Percentiles rank a stretch among this genome's conserved stretches.
phyloP scores from a whole-genome alignment of 2,113 vertebrate species.

The Anseranas semipalmata region DNA sequence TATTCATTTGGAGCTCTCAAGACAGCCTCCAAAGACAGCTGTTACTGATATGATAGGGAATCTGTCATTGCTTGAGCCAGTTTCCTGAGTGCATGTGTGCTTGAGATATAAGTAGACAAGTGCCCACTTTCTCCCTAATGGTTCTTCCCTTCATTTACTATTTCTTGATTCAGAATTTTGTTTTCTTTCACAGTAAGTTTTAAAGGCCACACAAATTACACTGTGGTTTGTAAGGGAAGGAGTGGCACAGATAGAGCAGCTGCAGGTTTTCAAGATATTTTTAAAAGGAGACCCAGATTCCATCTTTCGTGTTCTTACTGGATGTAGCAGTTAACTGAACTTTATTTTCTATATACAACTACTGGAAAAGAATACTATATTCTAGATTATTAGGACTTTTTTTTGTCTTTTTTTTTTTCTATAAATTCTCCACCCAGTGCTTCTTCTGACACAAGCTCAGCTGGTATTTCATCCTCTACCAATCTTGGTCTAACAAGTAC shows the following conservation, averaged over 20 bases:
- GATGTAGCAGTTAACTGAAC: not conserved
- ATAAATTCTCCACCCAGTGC: not conserved
- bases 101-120: not conserved
- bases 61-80: not conserved
- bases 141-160: not conserved
- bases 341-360: not conserved
- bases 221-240: not conserved
- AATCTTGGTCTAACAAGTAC: not conserved
- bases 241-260: not conserved
- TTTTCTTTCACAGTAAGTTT: not conserved
- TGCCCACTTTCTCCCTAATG: rapidly evolving
- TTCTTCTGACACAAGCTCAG: not conserved
- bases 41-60: not conserved
- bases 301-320: not conserved
- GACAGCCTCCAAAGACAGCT: not conserved
- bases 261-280: not conserved
- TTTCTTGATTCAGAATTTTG: not conserved
- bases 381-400: not conserved
- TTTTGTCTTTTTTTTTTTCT: not conserved
- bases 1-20: not conserved
- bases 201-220: not conserved
- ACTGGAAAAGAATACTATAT: not conserved
- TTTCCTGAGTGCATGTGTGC: not conserved
- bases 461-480: not conserved
- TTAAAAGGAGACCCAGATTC: not conserved